Percentiles rank a stretch among this genome's conserved stretches.
phyloP scores from a whole-genome alignment of 2,797 vertebrate genomes.

The Loris lydekkerianus region DNA sequence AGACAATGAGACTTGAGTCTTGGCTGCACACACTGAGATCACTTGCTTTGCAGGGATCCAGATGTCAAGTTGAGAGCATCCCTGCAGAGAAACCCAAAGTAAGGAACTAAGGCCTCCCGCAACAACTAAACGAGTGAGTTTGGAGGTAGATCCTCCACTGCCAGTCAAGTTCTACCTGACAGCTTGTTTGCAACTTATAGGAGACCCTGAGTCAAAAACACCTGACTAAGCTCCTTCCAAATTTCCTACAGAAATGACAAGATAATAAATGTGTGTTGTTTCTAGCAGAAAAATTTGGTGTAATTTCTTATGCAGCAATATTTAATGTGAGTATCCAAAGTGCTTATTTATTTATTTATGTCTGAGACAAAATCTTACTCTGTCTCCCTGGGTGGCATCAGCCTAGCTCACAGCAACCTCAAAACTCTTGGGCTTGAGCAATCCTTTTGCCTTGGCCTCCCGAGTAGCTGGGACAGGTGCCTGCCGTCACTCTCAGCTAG shows the following conservation, averaged over 20 bases:
- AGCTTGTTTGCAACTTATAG: not conserved
- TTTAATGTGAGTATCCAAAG: not conserved
- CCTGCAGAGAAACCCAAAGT: not conserved
- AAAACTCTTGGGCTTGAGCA: too few relatives aligned
- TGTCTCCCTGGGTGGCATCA: too few relatives aligned
- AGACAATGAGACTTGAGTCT: not conserved
- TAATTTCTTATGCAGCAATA: conserved; percentile 6
- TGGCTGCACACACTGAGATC: not conserved
- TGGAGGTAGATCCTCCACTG: not conserved
- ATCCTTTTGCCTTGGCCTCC: too few relatives aligned
- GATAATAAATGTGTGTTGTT: not conserved
- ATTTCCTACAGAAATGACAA: conserved; percentile 7
- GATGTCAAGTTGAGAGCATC: too few relatives aligned
- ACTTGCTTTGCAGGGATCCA: not conserved
- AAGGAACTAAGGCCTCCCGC: not conserved
- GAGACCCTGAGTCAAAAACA: not conserved
- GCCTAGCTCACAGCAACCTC: too few relatives aligned
- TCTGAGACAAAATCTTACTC: too few relatives aligned
- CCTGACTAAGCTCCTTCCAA: not conserved
- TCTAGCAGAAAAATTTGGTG: not conserved
- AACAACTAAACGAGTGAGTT: not conserved
- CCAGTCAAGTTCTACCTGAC: not conserved
- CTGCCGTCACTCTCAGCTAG: too few relatives aligned
- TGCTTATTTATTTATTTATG: not conserved
- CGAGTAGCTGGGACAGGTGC: too few relatives aligned